Evolutionary conservation across 1,140 invertebrate genomes (phyloP).

Genomic region (Drosophila sproati): DNA sequence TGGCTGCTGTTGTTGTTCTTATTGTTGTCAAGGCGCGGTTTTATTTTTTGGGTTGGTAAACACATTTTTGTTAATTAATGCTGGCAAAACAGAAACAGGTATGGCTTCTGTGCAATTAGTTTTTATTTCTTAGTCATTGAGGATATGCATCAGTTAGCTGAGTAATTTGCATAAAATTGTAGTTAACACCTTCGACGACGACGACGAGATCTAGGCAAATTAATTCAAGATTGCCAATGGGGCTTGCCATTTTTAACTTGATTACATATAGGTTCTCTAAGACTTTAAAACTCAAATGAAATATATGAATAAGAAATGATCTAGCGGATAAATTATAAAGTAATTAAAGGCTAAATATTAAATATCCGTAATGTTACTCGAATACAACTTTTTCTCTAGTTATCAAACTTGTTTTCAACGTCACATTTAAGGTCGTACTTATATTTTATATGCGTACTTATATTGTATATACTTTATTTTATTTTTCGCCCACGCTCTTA

Average conservation of each 20-base stretch:
- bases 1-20: not conserved
- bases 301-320: not conserved
- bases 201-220: conserved; percentile 19
- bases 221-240: conserved; percentile 10
- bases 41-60: conserved; percentile 11
- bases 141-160: conserved; percentile 63
- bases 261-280: no score
- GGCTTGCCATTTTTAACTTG: not conserved
- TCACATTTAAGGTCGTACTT: not conserved
- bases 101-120: conserved; percentile 62
- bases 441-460: not conserved
- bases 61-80: conserved; percentile 63
- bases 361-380: not conserved
- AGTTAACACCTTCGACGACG: conserved; percentile 62
- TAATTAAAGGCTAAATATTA: not conserved
- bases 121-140: conserved; percentile 42
- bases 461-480: not conserved
- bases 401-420: not conserved
- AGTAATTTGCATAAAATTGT: conserved; percentile 71
- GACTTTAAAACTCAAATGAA: no score
- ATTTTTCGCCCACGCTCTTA: not conserved
- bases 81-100: conserved; percentile 21
- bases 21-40: conserved; percentile 49
- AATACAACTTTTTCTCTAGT: not conserved
- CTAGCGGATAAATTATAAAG: no score